Evolutionary conservation across 2,888 invertebrate species (phyloP).

Genomic region (Caenorhabditis macrosperma): DNA sequence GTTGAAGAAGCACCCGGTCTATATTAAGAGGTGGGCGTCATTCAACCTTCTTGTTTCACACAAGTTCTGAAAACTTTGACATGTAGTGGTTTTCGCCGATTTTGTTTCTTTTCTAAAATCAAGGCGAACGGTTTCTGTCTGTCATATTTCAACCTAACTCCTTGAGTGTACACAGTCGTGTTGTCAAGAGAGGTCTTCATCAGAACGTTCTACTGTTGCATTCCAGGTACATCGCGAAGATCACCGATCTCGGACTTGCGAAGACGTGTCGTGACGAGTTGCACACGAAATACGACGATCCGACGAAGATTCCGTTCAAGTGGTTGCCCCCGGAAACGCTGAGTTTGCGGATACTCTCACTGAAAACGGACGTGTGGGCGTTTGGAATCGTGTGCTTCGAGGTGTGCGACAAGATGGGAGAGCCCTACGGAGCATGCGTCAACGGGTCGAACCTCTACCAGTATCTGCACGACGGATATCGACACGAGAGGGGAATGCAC

Average conservation of each 20-base stretch:
- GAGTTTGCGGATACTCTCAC: constrained; percentile 53
- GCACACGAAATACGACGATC: constrained; percentile 60
- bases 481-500: constrained; percentile 28
- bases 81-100: too few relatives aligned
- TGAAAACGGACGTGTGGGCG: constrained; percentile 68
- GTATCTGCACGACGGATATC: constrained; percentile 58
- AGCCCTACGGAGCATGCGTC: constrained; percentile 60
- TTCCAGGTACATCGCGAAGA: constrained; percentile 60
- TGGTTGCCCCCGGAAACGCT: constrained; percentile 71
- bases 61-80: too few relatives aligned
- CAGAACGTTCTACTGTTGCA: neutral
- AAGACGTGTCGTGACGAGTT: constrained; percentile 61
- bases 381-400: constrained; percentile 66
- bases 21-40: too few relatives aligned
- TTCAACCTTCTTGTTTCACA: too few relatives aligned
- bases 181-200: too few relatives aligned
- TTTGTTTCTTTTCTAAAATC: too few relatives aligned
- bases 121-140: too few relatives aligned
- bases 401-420: constrained; percentile 55
- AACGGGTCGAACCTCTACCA: constrained; percentile 32
- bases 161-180: too few relatives aligned
- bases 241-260: constrained; percentile 71
- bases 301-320: constrained; percentile 66
- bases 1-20: constrained; percentile 85
- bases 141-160: too few relatives aligned